Evolutionary conservation across 2,888 invertebrate species (phyloP).

Genomic region (Agrotis segetum): DNA sequence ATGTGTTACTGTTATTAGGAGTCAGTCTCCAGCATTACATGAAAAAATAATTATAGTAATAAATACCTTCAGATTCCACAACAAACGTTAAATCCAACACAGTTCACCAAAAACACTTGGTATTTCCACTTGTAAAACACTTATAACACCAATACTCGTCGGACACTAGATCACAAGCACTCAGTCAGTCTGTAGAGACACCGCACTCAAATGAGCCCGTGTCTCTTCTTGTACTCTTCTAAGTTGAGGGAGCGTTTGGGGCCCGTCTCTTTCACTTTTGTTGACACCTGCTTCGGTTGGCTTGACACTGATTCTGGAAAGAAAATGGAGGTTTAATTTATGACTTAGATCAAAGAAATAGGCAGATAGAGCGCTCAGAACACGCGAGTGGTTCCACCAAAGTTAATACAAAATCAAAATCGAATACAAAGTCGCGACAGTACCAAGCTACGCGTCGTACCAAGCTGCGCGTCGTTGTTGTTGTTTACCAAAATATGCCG

Average conservation of each 20-base stretch:
- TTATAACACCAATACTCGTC: conserved; percentile 25
- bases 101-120: not conserved
- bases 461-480: too few relatives aligned
- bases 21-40: too few relatives aligned
- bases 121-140: conserved; percentile 22
- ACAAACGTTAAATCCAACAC: too few relatives aligned
- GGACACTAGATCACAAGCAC: conserved; percentile 46
- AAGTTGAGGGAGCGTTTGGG: conserved; percentile 96
- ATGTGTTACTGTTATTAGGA: too few relatives aligned
- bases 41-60: too few relatives aligned
- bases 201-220: conserved; percentile 94
- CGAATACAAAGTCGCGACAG: too few relatives aligned
- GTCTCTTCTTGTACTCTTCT: conserved; percentile 98
- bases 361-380: too few relatives aligned
- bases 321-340: conserved; percentile 48
- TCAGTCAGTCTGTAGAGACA: conserved; percentile 8
- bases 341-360: too few relatives aligned
- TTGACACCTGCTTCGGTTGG: conserved; percentile 93
- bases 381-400: too few relatives aligned
- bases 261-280: conserved; percentile 94
- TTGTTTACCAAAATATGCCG: too few relatives aligned
- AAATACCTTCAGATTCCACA: not conserved
- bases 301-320: conserved; percentile 93
- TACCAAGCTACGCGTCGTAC: too few relatives aligned
- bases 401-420: too few relatives aligned